phyloP scores from a whole-genome alignment of 2,888 invertebrate genomes.

The Hemaris fuciformis region DNA sequence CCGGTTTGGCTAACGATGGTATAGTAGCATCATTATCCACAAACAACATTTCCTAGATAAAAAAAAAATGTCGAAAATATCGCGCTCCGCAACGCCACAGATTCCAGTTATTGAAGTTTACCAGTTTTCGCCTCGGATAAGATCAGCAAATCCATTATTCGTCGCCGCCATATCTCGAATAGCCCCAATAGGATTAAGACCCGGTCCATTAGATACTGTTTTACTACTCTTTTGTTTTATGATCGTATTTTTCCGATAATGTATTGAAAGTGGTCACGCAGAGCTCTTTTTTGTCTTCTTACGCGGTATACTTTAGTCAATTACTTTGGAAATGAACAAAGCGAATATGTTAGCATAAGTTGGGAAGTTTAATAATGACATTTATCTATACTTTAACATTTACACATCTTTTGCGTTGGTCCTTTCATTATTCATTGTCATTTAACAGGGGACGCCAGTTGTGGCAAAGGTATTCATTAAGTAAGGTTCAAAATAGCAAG shows the following conservation, averaged over 20 bases:
- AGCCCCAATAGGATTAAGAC: conserved; percentile 62
- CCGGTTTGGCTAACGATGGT: not conserved
- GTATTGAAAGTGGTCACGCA: conserved; percentile 62
- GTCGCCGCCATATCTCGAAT: conserved; percentile 57
- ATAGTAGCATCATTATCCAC: not conserved
- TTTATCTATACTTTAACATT: not conserved
- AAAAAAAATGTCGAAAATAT: not conserved
- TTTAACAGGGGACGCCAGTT: not conserved
- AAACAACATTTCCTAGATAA: conserved; percentile 2
- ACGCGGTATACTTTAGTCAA: not conserved
- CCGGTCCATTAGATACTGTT: conserved; percentile 64
- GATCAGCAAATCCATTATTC: conserved; percentile 66
- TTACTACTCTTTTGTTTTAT: conserved; percentile 74
- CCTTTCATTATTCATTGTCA: not conserved
- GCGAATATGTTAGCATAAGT: not conserved
- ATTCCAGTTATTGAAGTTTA: conserved; percentile 40
- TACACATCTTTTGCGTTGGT: not conserved
- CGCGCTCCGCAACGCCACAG: not conserved
- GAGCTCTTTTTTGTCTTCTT: not conserved
- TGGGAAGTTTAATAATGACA: not conserved
- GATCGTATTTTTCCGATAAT: conserved; percentile 65
- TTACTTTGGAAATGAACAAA: not conserved
- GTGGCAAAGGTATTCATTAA: not conserved
- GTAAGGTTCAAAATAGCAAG: not conserved
- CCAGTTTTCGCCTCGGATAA: conserved; percentile 49